A percentile compares a stretch with the other conserved stretches of the same genome.
Conservation (phyloP, 2,113 vertebrate species). For the Verasper variegatus region DNA sequence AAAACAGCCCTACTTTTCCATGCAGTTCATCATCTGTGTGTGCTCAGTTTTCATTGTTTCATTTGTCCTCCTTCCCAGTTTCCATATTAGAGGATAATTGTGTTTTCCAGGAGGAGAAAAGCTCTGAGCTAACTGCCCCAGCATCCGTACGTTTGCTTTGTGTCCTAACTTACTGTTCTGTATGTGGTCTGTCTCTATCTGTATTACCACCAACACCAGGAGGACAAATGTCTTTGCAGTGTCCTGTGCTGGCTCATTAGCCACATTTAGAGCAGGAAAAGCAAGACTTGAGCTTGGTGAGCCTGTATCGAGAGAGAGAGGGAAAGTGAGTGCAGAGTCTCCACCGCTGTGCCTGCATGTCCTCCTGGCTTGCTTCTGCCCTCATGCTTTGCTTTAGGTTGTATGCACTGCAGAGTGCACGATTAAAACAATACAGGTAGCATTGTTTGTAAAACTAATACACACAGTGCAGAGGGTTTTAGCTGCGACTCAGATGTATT, state of each 20-base stretch:
- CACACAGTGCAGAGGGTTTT: background rate
- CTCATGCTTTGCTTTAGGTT: conserved; percentile 20
- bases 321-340: conserved; percentile 38
- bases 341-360: conserved; percentile 8
- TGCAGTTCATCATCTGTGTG: conserved; percentile 24
- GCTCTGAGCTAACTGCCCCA: background rate
- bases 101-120: background rate
- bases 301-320: conserved; percentile 26
- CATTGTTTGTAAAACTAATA: background rate
- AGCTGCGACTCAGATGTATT: too few species aligned
- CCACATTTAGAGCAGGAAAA: conserved; percentile 76
- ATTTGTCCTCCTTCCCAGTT: background rate
- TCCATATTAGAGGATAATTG: background rate
- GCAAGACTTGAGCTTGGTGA: conserved; percentile 84
- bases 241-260: conserved; percentile 90
- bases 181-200: conserved; percentile 74
- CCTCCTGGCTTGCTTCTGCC: background rate
- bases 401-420: background rate
- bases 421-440: background rate
- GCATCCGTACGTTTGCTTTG: background rate
- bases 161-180: conserved; percentile 41
- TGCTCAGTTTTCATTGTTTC: conserved; percentile 3
- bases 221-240: conserved; percentile 92
- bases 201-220: conserved; percentile 78
- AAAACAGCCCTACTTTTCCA: conserved; percentile 18